Evolutionary conservation across 2,113 vertebrate genomes (phyloP), one percentile per base, ranked within the genome.

Genomic region (Pantherophis guttatus): DNA sequence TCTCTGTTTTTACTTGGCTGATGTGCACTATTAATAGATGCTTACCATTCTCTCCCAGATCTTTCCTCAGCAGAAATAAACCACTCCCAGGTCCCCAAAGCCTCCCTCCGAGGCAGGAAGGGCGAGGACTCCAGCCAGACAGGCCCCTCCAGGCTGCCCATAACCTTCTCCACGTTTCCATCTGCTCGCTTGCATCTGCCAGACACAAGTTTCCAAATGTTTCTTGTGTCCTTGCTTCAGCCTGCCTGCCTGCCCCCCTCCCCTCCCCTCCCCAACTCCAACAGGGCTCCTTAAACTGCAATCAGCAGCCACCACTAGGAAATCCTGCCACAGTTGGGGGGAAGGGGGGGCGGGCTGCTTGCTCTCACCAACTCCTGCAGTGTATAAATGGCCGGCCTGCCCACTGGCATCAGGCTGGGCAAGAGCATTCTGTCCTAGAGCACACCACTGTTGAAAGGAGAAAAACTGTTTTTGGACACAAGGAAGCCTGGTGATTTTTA

Each of bases 31-130:
- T 97, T 97, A 97, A 97, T 97, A 97, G 97, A 95, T 95, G 95
- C 97, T 96, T 96, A 97, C 97, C 97, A 96, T 96, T 97, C 97
- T 97, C 97, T 97, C 96, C 96, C 97, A 97, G 97, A 96, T 96
- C 97, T 97, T 97, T 97, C 97, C 96, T 96, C 96, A 95, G 96
- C 97, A 97, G 96, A 97, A 97, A 97, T 96, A 97, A 95, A 95
- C 96, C 86, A 95, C 97, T 95, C 96, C 95, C 93, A 95, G 96
- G 95, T 96, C 90, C 94, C 88, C 75, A 94, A 94, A 96, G 92
- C 95, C 95, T 95, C 96, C 93, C 94, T 93, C 95, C 91, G 93
- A 97, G 95, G 95, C 96, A 96, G 95, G 95, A 93, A 94, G 93
- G 94, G 90, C 94, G 50, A 65, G 75, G 50, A 87, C 24, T 19